Percentiles rank a stretch among this genome's conserved stretches.
Evolutionary conservation across 1,140 invertebrate species (phyloP).

Genomic region (Lamellibrachia luymesi): DNA sequence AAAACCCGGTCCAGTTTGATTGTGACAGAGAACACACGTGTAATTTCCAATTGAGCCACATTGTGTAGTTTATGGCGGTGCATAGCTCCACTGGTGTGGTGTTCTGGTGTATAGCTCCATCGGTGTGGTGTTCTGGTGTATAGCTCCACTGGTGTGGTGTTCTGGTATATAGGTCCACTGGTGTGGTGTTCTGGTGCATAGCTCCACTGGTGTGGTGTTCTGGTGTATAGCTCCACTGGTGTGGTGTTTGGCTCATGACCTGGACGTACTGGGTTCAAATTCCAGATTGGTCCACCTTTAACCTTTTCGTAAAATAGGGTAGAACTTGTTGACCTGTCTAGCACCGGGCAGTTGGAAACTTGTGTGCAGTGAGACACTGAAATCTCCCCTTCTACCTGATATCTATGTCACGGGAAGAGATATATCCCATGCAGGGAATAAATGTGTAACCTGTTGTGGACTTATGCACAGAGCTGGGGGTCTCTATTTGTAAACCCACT

Average conservation of each 20-base stretch:
- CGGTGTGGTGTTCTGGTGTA: not conserved
- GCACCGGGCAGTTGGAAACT: too few species aligned
- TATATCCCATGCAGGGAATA: too few species aligned
- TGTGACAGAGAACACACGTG: not conserved
- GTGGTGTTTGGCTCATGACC: not conserved
- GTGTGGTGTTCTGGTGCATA: not conserved
- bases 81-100: not conserved
- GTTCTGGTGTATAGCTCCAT: not conserved
- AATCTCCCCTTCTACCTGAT: too few species aligned
- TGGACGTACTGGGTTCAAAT: not conserved
- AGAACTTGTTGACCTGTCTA: too few species aligned
- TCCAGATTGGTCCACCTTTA: too few species aligned
- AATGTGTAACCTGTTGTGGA: not conserved
- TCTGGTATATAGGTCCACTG: not conserved
- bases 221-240: not conserved
- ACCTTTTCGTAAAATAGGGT: too few species aligned
- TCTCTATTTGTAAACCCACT: too few species aligned
- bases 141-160: not conserved
- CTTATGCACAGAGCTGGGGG: too few species aligned
- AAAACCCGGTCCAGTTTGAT: not conserved
- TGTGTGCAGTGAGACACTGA: too few species aligned
- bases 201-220: not conserved
- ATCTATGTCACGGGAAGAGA: too few species aligned
- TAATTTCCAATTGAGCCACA: not conserved
- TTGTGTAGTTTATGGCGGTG: not conserved